Evolutionary conservation across 2,113 vertebrate species (phyloP), one percentile per base, ranked within the genome.

Genomic region (Cebus imitator): DNA sequence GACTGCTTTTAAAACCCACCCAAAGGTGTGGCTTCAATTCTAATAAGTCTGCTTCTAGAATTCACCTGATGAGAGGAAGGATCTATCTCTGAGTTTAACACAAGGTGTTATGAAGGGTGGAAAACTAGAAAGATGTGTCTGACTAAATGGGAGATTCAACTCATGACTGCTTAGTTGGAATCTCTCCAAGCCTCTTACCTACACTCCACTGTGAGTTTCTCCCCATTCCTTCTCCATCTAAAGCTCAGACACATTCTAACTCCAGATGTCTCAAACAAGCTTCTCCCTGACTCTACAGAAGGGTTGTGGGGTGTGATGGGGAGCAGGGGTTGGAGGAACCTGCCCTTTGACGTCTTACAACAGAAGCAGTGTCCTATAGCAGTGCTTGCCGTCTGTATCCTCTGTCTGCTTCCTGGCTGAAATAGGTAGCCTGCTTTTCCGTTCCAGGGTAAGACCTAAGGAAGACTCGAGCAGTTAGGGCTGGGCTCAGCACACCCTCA

Each of bases 401-500:
- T 61, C 23, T 32, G 21, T 20, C 50, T 66, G 6, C 16, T 45
- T 85, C 37, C 81, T 85, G 43, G 27, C n/a, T 66, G 17, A 78
- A 21, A 52, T 0, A 18, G 48, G 57, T 8, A 48, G 30, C 9
- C 21, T 35, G 32, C 30, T 58, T 73, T 87, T 70, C 32, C 11
- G 13, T 35, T 72, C 25, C 7, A 8, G 52, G 21, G 16, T 0
- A 30, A 72, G 27, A 78, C 13, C 17, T 17, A 11, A 20, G 23
- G 61, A 80, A 13, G 66, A 6, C 43, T 4, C 0, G 2, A 43
- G 45, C 27, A 45, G 25, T 12, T 5, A 50, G 17, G 17, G 89
- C 23, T 5, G 3, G 40, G 17, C 18, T 11, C 0, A 0, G 48
- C 18, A 55, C 45, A 3, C 37, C 40, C 48, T 2, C 0, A 23